Percentiles rank a stretch among this genome's conserved stretches.
These are phyloP conservation scores for Drepanosiphum platanoidis DNA, from an alignment of 2,888 invertebrate genomes.

Conservation along the genomic window DNA sequence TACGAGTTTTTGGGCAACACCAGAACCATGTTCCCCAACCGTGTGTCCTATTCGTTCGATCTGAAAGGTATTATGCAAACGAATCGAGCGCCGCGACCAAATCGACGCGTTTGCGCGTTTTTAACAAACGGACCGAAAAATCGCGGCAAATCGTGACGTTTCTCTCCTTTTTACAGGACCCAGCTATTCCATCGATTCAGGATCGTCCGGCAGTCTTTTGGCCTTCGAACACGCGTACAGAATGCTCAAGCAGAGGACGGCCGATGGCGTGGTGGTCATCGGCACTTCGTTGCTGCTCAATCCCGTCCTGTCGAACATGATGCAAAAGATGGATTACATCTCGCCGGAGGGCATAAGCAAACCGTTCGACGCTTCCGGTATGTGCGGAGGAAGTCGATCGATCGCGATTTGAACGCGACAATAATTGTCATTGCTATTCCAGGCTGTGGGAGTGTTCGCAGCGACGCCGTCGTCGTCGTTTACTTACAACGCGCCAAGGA, in stretches of 20 bases:
- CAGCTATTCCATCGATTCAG: constrained; percentile 94
- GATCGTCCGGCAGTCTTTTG: constrained; percentile 93
- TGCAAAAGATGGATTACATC: constrained; percentile 85
- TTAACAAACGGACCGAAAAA: background rate
- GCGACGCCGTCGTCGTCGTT: constrained; percentile 86
- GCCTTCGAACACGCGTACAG: constrained; percentile 88
- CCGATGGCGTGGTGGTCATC: constrained; percentile 95
- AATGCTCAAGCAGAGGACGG: constrained; percentile 87
- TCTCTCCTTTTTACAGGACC: constrained; percentile 72
- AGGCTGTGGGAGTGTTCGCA: constrained; percentile 88
- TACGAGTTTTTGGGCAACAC: constrained; percentile 63
- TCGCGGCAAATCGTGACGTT: background rate
- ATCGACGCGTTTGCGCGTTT: background rate
- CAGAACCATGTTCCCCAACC: constrained; percentile 63
- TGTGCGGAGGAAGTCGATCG: too few species aligned
- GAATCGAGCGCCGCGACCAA: background rate
- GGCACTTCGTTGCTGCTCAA: constrained; percentile 69
- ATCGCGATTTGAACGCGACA: background rate
- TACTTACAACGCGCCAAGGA: constrained; percentile 81
- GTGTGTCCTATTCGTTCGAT: constrained; percentile 63
- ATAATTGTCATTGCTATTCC: background rate
- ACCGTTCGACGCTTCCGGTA: constrained; percentile 88
- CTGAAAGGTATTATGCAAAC: constrained; percentile 54
- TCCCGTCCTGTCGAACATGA: constrained; percentile 45
- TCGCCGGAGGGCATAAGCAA: constrained; percentile 88